Base-by-base conservation (phyloP, 1,140 invertebrate genomes). In the Achatina immaculata region DNA sequence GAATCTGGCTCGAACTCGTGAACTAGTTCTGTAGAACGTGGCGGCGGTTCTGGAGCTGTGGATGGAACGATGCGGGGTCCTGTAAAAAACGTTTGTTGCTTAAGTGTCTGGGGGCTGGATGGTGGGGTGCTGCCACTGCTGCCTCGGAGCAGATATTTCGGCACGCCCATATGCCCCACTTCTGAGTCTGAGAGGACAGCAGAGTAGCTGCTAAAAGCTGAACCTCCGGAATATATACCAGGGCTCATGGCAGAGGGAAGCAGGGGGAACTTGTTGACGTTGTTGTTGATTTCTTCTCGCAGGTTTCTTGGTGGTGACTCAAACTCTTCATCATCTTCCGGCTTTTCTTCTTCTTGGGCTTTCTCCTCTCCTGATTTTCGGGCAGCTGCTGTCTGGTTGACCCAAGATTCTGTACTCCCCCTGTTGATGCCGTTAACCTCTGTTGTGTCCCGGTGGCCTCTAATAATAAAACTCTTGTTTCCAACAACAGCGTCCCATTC, bases 231-330 rank as follows among this genome's bases (percentile, higher is more conserved):
- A 21, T 4, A 4, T 16, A 43, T 4, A 43, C 69, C 40, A 45
- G 71, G 31, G 1, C 43, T 43, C 40, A 73, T 28, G 7, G 43
- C 11, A 45, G 42, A 21, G 9, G 21, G 7, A 24, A 58, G 34
- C 6, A 21, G 9, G 24, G 43, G 38, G 31, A 66, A 51, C 28
- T 68, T 78, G 2, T 11, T 24, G n/a, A 78, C 43, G 31, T 78
- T 78, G 62, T 78, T 78, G 62, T 78, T 78, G 34, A 78, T 78
- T 48, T 78, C 76, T 48, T 78, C 76, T 45, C 76, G 36, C 31
- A 78, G 48, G 31, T 78, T 78, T 66, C 76, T 51, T 1, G 76
- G 65, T 19, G 76, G 65, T 2, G 65, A 78, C 19, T 78, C 76
- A 48, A 48, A 45, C 62, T 78, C 76, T 31, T 78, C 76, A 48